phyloP scores from a whole-genome alignment of 1,140 invertebrate genomes.

The Drosophila hydei region DNA sequence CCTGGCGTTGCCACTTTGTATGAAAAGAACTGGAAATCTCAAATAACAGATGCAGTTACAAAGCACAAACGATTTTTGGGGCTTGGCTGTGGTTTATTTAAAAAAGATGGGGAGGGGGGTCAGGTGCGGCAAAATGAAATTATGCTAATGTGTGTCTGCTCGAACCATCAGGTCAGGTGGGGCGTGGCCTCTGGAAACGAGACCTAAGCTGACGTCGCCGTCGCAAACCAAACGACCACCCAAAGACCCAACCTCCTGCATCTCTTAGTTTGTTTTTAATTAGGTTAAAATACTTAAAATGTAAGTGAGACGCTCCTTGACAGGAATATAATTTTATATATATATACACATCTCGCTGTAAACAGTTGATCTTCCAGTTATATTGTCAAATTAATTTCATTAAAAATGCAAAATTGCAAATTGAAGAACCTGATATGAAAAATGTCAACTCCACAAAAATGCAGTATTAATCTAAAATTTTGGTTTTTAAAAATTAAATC shows the following conservation, averaged over 20 bases:
- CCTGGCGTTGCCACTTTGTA: constrained; percentile 9
- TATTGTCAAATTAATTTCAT: constrained; percentile 1
- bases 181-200: constrained; percentile 16
- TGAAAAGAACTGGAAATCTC: background rate
- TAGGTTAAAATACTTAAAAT: constrained; percentile 27
- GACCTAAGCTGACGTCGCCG: constrained; percentile 15
- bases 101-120: background rate
- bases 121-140: constrained; percentile 49
- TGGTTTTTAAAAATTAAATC: constrained; percentile 3
- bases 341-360: too few relatives aligned
- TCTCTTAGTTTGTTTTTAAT: constrained; percentile 28
- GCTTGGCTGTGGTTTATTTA: constrained; percentile 16
- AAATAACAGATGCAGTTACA: constrained; percentile 25
- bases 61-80: constrained; percentile 12
- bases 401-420: constrained; percentile 17
- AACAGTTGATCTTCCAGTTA: too few relatives aligned
- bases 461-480: constrained; percentile 33
- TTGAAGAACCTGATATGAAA: constrained; percentile 29
- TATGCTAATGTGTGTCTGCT: constrained; percentile 59
- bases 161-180: constrained; percentile 3
- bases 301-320: background rate
- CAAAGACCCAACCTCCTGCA: background rate
- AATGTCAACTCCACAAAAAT: constrained; percentile 15
- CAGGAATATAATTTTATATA: too few relatives aligned
- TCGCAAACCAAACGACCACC: background rate